Evolutionary conservation across 1,140 invertebrate species (phyloP).

Genomic region (Megalopta genalis): DNA sequence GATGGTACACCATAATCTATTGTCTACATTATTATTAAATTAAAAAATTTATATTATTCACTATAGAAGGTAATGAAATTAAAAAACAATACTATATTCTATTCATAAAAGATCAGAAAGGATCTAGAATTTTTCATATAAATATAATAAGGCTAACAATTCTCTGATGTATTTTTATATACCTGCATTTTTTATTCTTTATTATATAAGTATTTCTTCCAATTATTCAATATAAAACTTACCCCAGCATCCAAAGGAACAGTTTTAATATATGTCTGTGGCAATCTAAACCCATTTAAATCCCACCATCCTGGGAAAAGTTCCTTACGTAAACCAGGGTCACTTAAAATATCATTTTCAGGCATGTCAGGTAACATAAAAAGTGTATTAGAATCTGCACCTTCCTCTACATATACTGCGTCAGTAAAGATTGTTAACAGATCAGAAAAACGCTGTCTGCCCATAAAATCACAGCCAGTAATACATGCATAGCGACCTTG

Average conservation of each 20-base stretch:
- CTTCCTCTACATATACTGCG: conserved; percentile 70
- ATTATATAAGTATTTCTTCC: background rate
- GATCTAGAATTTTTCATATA: too few species aligned
- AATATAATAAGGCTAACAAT: too few species aligned
- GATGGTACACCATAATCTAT: conserved; percentile 70
- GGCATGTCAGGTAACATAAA: conserved; percentile 73
- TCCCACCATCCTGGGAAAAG: conserved; percentile 76
- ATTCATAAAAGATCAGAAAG: too few species aligned
- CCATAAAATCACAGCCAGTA: conserved; percentile 75
- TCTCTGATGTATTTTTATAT: too few species aligned
- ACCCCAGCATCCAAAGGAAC: conserved; percentile 75
- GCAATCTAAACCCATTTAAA: conserved; percentile 74
- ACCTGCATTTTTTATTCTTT: too few species aligned
- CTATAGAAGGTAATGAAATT: background rate
- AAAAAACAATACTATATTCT: background rate
- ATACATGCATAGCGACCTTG: conserved; percentile 72
- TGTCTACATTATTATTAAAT: conserved; percentile 53
- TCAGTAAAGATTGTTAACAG: conserved; percentile 68
- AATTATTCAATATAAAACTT: conserved; percentile 37
- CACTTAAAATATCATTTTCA: conserved; percentile 75
- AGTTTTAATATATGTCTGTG: conserved; percentile 77
- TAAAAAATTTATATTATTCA: conserved; percentile 17
- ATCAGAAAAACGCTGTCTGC: conserved; percentile 69
- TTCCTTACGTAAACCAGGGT: conserved; percentile 76
- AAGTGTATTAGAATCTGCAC: conserved; percentile 68